Evolutionary conservation across 2,797 vertebrate species (phyloP).

Genomic region (Macropodus opercularis): DNA sequence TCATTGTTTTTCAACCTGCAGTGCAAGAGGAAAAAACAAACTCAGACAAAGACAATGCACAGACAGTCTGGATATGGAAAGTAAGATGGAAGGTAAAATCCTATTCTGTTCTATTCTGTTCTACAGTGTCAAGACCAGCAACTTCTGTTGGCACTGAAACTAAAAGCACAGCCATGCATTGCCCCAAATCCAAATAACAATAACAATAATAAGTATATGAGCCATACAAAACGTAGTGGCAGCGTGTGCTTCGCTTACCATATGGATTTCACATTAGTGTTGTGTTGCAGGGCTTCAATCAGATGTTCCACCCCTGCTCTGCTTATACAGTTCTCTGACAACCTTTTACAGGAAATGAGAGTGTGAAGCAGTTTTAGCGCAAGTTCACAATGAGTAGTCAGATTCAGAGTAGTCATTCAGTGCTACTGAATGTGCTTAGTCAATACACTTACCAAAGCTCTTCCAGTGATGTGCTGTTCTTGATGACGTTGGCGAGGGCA

Average conservation of each 20-base stretch:
- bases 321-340: constrained; percentile 84
- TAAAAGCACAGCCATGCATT: neutral
- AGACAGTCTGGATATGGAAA: constrained; percentile 7
- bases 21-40: constrained; percentile 25
- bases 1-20: constrained; percentile 85
- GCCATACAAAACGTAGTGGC: neutral
- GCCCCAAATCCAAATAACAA: neutral
- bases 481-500: constrained; percentile 83
- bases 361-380: constrained; percentile 10
- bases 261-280: constrained; percentile 79
- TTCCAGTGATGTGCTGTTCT: constrained; percentile 75
- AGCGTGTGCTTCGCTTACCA: constrained; percentile 75
- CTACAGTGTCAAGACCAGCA: neutral
- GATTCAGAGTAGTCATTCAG: constrained; percentile 9
- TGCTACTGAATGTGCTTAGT: too few relatives aligned
- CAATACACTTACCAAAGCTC: constrained; percentile 83
- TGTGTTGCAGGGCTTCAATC: constrained; percentile 78
- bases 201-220: neutral
- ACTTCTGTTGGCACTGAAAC: constrained; percentile 1
- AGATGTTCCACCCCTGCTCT: constrained; percentile 80
- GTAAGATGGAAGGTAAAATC: constrained; percentile 1
- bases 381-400: neutral
- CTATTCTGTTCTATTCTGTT: neutral
- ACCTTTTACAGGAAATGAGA: constrained; percentile 73
- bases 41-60: neutral